A percentile compares a stretch with the other conserved stretches of the same genome.
These are phyloP conservation scores for Cyrtonyx montezumae DNA, from an alignment of 2,113 vertebrate species.

Conservation along the genomic window DNA sequence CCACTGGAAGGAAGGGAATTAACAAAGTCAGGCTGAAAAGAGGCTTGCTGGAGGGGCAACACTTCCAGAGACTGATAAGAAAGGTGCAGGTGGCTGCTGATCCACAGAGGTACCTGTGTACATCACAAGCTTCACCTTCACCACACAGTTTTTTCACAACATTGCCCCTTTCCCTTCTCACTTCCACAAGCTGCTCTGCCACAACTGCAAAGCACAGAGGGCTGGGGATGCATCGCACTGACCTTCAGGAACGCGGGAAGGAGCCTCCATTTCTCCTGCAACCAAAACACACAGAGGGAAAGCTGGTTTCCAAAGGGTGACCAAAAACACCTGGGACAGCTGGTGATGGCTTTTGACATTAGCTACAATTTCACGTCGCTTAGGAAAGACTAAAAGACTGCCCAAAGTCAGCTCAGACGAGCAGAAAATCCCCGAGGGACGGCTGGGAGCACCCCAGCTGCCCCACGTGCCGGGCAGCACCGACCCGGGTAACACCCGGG, in stretches of 20 bases:
- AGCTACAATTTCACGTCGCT: background rate
- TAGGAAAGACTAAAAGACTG: background rate
- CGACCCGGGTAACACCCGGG: too few relatives aligned
- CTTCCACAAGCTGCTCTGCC: background rate
- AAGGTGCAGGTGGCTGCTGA: background rate
- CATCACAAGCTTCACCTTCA: background rate
- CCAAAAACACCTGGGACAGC: background rate
- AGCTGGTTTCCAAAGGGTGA: background rate
- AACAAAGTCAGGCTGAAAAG: background rate
- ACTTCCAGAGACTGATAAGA: background rate
- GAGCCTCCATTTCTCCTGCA: conserved; percentile 98
- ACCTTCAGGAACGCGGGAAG: conserved; percentile 98
- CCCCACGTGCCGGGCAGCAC: background rate
- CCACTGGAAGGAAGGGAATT: background rate
- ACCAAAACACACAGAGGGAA: conserved; percentile 17
- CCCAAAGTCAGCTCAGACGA: background rate
- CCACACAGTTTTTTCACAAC: background rate
- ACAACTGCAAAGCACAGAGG: too few relatives aligned
- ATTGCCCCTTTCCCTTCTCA: background rate
- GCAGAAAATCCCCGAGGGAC: background rate
- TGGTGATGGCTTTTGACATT: background rate
- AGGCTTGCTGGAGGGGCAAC: background rate
- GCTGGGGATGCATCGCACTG: background rate
- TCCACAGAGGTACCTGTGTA: background rate
- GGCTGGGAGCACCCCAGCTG: background rate